Evolutionary conservation across 2,888 invertebrate species (phyloP).

Genomic region (Lycia hirtaria): DNA sequence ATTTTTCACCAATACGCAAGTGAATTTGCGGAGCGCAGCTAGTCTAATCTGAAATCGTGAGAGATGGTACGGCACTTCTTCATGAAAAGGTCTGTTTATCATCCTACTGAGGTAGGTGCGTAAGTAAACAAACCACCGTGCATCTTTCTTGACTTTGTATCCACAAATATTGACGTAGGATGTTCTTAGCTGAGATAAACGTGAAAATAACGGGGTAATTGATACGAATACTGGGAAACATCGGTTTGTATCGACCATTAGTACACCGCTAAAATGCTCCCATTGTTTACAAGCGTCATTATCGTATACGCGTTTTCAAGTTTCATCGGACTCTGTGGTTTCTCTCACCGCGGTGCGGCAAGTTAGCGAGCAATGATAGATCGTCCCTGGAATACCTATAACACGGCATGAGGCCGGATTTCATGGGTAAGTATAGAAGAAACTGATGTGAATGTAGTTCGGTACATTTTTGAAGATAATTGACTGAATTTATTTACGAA

Average conservation of each 20-base stretch:
- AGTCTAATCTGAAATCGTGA: constrained; percentile 38
- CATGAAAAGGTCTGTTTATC: constrained; percentile 46
- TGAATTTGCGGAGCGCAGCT: too few species aligned
- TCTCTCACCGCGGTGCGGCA: constrained; percentile 52
- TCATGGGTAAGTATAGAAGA: constrained; percentile 22
- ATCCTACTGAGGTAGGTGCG: constrained; percentile 43
- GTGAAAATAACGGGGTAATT: constrained; percentile 69
- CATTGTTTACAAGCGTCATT: constrained; percentile 69
- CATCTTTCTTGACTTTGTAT: constrained; percentile 58
- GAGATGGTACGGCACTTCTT: constrained; percentile 8
- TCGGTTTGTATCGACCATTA: constrained; percentile 72
- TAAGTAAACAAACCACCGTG: constrained; percentile 54
- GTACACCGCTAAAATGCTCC: constrained; percentile 66
- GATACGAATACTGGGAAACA: constrained; percentile 62
- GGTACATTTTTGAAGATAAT: too few species aligned
- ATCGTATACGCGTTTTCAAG: constrained; percentile 50
- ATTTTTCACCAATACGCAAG: too few species aligned
- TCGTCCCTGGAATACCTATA: constrained; percentile 70
- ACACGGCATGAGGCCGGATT: constrained; percentile 57
- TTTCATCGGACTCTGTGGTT: constrained; percentile 36
- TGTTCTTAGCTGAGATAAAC: constrained; percentile 66
- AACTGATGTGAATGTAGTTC: too few species aligned
- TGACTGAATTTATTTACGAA: too few species aligned
- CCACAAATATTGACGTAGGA: constrained; percentile 77
- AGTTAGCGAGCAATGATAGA: constrained; percentile 69